These are phyloP conservation scores for Saccostrea glomerata DNA, from an alignment of 1,140 invertebrate genomes.

Conservation along the genomic window DNA sequence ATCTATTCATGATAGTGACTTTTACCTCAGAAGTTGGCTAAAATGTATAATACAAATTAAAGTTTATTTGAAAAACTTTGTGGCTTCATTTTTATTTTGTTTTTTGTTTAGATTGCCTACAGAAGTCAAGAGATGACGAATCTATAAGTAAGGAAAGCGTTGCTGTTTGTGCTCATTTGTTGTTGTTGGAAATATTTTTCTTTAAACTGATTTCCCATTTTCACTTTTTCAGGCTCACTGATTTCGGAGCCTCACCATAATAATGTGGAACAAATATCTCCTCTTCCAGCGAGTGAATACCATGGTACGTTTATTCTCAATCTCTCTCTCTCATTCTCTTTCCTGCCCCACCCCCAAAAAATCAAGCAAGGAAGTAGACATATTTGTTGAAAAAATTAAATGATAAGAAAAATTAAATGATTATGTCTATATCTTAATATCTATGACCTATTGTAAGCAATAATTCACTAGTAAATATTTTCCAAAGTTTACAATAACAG, in stretches of 20 bases:
- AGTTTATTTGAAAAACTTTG: background rate
- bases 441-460: too few relatives aligned
- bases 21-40: too few relatives aligned
- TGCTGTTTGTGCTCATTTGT: background rate
- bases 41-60: too few relatives aligned
- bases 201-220: background rate
- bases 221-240: conserved; percentile 47
- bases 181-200: background rate
- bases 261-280: conserved; percentile 57
- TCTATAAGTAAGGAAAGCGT: conserved; percentile 39
- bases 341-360: too few relatives aligned
- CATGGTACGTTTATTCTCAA: conserved; percentile 44
- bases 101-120: conserved; percentile 37
- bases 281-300: conserved; percentile 56
- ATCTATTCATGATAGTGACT: too few relatives aligned
- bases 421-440: too few relatives aligned
- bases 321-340: too few relatives aligned
- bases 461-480: too few relatives aligned
- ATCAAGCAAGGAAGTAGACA: too few relatives aligned
- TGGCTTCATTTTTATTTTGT: background rate
- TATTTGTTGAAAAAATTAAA: too few relatives aligned
- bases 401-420: too few relatives aligned
- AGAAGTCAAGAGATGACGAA: conserved; percentile 40
- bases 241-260: conserved; percentile 56
- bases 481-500: background rate